Evolutionary conservation across 2,113 vertebrate species (phyloP).

Genomic region (Cinclus cinclus): DNA sequence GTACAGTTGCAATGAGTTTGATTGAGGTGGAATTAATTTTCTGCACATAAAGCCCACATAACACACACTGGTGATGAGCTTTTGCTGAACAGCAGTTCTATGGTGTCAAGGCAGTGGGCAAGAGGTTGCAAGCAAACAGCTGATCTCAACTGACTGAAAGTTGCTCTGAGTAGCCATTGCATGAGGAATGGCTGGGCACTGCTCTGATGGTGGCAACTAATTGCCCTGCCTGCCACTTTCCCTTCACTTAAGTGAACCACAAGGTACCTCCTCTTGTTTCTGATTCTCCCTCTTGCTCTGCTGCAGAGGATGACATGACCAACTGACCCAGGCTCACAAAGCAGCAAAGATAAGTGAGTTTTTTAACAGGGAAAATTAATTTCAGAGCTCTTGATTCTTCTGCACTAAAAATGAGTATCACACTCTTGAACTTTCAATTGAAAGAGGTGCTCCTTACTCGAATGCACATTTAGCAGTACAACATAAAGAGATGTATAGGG

Average conservation of each 20-base stretch:
- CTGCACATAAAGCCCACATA: neutral
- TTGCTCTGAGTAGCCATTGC: neutral
- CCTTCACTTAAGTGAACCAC: neutral
- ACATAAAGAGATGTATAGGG: neutral
- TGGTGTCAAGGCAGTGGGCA: accelerated
- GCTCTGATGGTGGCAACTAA: neutral
- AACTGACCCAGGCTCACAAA: neutral
- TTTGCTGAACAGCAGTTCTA: neutral
- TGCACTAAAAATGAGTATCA: neutral
- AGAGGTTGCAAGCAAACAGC: neutral
- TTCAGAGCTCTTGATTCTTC: neutral
- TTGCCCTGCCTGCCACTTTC: accelerated
- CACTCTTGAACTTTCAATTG: neutral
- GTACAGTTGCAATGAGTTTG: neutral
- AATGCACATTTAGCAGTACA: neutral
- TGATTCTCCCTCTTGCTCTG: neutral
- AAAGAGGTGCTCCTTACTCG: neutral
- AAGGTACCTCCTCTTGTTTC: neutral
- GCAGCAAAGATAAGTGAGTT: neutral
- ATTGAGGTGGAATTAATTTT: neutral
- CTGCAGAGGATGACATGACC: neutral
- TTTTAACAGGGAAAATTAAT: neutral
- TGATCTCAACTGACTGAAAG: accelerated
- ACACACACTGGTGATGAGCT: neutral
- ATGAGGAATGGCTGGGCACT: neutral